A percentile compares a stretch with the other conserved stretches of the same genome.
Conservation (phyloP, 2,113 vertebrate genomes). For the Eidolon helvum region DNA sequence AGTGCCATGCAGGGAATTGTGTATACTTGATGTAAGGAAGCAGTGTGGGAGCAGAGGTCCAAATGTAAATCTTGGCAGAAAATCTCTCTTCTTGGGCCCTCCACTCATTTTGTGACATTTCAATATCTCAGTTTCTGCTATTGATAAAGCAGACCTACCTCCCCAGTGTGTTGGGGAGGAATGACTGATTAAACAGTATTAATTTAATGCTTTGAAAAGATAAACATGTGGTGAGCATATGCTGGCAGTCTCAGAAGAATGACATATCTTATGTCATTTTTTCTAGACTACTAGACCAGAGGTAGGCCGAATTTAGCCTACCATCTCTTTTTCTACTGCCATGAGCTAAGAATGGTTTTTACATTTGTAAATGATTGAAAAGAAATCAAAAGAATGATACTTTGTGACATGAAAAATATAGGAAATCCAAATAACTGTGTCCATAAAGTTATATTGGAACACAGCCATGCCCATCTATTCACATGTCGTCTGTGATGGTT, state of each 20-base stretch:
- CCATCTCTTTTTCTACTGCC: neutral
- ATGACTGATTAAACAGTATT: neutral
- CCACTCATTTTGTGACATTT: neutral
- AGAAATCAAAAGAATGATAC: neutral
- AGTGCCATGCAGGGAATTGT: neutral
- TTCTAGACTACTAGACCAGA: neutral
- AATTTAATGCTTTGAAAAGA: neutral
- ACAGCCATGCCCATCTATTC: neutral
- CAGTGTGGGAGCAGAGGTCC: neutral
- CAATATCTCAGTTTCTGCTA: neutral
- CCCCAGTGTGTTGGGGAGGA: neutral
- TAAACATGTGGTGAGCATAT: neutral
- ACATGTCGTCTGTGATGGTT: rapidly evolving
- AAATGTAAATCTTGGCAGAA: neutral
- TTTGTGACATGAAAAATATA: neutral
- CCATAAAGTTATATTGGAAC: neutral
- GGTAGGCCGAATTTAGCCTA: neutral
- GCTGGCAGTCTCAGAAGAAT: neutral
- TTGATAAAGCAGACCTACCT: neutral
- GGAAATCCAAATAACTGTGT: neutral
- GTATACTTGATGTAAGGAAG: neutral
- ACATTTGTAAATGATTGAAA: neutral
- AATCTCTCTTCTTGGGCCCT: neutral
- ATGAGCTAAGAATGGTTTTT: neutral
- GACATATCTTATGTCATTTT: neutral